Conservation (phyloP, 2,797 vertebrate species). For the Diplodus puntazzo region DNA sequence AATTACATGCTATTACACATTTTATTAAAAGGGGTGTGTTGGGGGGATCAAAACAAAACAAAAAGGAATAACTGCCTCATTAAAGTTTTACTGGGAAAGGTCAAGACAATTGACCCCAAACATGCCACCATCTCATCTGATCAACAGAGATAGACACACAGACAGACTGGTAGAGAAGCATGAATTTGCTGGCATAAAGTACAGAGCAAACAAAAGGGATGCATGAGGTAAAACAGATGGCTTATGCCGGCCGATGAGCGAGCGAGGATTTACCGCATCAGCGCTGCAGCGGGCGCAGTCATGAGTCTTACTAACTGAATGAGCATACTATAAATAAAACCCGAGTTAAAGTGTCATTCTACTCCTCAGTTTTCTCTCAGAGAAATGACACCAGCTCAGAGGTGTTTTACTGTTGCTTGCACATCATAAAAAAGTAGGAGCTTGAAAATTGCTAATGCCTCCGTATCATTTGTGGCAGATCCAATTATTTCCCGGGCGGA, state of each 20-base stretch:
- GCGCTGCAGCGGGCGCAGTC: slow-evolving; percentile 23
- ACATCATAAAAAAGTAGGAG: slow-evolving; percentile 27
- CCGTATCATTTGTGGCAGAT: slow-evolving; percentile 44
- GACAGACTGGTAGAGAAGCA: slow-evolving; percentile 18
- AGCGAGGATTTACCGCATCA: slow-evolving; percentile 31
- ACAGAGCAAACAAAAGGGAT: slow-evolving; percentile 37
- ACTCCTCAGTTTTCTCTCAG: slow-evolving; percentile 8
- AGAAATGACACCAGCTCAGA: slow-evolving; percentile 31
- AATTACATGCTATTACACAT: slow-evolving; percentile 68
- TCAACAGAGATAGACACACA: slow-evolving; percentile 2
- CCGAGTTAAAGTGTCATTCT: slow-evolving; percentile 20
- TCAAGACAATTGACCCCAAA: slow-evolving; percentile 53
- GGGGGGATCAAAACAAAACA: slow-evolving; percentile 57
- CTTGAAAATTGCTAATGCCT: slow-evolving; percentile 21
- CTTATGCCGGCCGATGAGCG: slow-evolving; percentile 21
- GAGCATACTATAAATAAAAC: slow-evolving; percentile 33
- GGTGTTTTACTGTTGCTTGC: slow-evolving; percentile 21
- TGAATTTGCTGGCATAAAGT: slow-evolving; percentile 10
- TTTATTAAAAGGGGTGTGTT: slow-evolving; percentile 61
- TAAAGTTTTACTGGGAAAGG: slow-evolving; percentile 68
- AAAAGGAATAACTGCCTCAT: slow-evolving; percentile 61
- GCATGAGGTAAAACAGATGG: slow-evolving; percentile 51
- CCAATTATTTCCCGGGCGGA: slow-evolving; percentile 36
- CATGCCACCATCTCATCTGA: slow-evolving; percentile 46
- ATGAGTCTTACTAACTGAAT: background rate